A percentile compares a stretch with the other conserved stretches of the same genome.
Conservation (phyloP, 1,140 invertebrate genomes). For the Solen grandis region DNA sequence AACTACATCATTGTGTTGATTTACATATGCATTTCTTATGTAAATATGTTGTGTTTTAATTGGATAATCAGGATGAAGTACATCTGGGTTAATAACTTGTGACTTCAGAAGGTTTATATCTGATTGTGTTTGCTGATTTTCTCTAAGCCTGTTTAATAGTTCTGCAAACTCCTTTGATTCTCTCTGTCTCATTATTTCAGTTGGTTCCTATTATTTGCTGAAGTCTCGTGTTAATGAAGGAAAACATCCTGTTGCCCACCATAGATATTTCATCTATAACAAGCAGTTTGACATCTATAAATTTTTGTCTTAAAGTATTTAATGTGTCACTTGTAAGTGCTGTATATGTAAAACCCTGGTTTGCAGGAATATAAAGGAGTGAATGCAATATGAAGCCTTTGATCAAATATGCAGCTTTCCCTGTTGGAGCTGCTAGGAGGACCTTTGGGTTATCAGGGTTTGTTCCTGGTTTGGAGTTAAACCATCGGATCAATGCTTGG, state of each 20-base stretch:
- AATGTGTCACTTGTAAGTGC: neutral
- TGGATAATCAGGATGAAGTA: neutral
- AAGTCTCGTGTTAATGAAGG: slow-evolving; percentile 23
- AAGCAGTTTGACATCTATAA: slow-evolving; percentile 29
- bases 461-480: neutral
- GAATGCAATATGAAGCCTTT: neutral
- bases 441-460: slow-evolving; percentile 13
- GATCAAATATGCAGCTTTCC: slow-evolving; percentile 22
- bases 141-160: slow-evolving; percentile 35
- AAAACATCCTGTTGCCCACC: slow-evolving; percentile 45
- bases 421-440: slow-evolving; percentile 36
- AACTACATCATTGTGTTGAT: neutral
- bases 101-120: slow-evolving; percentile 6
- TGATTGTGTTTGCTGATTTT: slow-evolving; percentile 22
- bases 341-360: slow-evolving; percentile 20
- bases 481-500: slow-evolving; percentile 27
- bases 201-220: slow-evolving; percentile 29
- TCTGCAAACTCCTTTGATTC: slow-evolving; percentile 17
- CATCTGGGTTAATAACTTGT: neutral
- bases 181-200: slow-evolving; percentile 31
- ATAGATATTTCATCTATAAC: slow-evolving; percentile 56
- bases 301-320: slow-evolving; percentile 30
- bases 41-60: neutral
- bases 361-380: slow-evolving; percentile 17
- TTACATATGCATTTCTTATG: neutral